phyloP scores from a whole-genome alignment of 2,888 invertebrate species.

The Gasteruption jaculator region DNA sequence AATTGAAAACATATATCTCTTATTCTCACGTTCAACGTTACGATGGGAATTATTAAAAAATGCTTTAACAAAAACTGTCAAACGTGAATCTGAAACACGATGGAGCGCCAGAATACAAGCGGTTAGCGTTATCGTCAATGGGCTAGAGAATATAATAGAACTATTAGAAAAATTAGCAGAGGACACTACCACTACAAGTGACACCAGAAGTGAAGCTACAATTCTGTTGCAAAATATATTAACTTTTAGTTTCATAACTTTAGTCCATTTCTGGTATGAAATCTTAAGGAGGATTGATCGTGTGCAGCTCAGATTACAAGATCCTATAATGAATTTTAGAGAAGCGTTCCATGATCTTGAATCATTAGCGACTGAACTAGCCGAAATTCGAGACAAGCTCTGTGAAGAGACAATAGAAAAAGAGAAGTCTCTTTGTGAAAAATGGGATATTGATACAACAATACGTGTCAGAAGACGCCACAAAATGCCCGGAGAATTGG shows the following conservation, averaged over 20 bases:
- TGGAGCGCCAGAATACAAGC: slow-evolving; percentile 22
- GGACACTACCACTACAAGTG: slow-evolving; percentile 16
- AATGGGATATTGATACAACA: slow-evolving; percentile 13
- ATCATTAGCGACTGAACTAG: slow-evolving; percentile 18
- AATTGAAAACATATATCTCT: slow-evolving; percentile 19
- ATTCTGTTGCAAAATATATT: slow-evolving; percentile 19
- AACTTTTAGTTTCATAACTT: slow-evolving; percentile 22
- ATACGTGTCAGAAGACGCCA: slow-evolving; percentile 17
- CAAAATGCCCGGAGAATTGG: slow-evolving; percentile 20
- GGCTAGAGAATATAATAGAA: slow-evolving; percentile 9
- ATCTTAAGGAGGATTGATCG: slow-evolving; percentile 22
- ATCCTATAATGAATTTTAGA: slow-evolving; percentile 22
- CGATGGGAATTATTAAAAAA: slow-evolving; percentile 19
- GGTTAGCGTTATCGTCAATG: slow-evolving; percentile 19
- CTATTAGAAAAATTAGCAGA: slow-evolving; percentile 18
- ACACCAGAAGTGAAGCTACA: slow-evolving; percentile 12
- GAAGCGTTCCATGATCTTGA: slow-evolving; percentile 19
- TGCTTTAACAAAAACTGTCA: slow-evolving; percentile 19
- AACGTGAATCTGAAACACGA: slow-evolving; percentile 26
- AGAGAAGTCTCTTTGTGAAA: slow-evolving; percentile 8
- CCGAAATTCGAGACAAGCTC: slow-evolving; percentile 14
- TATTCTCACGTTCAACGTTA: slow-evolving; percentile 18
- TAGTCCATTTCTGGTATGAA: slow-evolving; percentile 23
- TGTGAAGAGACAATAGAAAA: slow-evolving; percentile 14
- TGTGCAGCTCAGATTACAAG: slow-evolving; percentile 21